Evolutionary conservation across 1,140 invertebrate species (phyloP).

Genomic region (Charaxes varanes): DNA sequence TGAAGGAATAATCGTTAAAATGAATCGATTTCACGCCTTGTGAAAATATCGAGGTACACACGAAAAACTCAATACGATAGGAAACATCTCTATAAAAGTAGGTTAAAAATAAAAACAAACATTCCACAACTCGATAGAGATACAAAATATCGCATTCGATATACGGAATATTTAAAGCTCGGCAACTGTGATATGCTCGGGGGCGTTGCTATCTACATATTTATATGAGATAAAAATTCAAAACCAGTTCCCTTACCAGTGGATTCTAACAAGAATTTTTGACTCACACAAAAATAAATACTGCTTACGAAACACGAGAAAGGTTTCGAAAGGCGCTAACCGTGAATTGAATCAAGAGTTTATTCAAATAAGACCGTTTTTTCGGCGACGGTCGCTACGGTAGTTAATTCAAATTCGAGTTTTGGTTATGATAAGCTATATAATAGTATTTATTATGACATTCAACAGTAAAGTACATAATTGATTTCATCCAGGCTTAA

Average conservation of each 20-base stretch:
- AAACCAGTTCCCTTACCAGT: slow-evolving; percentile 58
- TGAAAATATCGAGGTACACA: too few species aligned
- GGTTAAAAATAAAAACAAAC: too few species aligned
- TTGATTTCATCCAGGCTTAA: slow-evolving; percentile 59
- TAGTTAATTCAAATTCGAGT: slow-evolving; percentile 42
- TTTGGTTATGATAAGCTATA: slow-evolving; percentile 55
- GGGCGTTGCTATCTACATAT: slow-evolving; percentile 65
- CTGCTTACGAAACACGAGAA: slow-evolving; percentile 67
- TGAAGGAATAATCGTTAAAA: too few species aligned
- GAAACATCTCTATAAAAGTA: too few species aligned
- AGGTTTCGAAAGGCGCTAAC: slow-evolving; percentile 42
- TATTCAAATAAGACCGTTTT: slow-evolving; percentile 45
- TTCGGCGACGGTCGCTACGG: slow-evolving; percentile 28
- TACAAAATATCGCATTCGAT: slow-evolving; percentile 29
- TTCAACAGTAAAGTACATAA: slow-evolving; percentile 66
- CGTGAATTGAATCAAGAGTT: slow-evolving; percentile 39
- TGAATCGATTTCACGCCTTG: too few species aligned
- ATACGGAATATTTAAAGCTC: slow-evolving; percentile 19
- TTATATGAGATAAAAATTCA: slow-evolving; percentile 59
- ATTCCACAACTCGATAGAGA: slow-evolving; percentile 28
- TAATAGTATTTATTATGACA: slow-evolving; percentile 69
- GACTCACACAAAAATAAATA: slow-evolving; percentile 71
- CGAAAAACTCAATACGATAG: too few species aligned
- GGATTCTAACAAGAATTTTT: slow-evolving; percentile 69
- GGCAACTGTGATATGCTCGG: slow-evolving; percentile 45